phyloP scores from a whole-genome alignment of 2,888 invertebrate species.

The Caenorhabditis imperialis region DNA sequence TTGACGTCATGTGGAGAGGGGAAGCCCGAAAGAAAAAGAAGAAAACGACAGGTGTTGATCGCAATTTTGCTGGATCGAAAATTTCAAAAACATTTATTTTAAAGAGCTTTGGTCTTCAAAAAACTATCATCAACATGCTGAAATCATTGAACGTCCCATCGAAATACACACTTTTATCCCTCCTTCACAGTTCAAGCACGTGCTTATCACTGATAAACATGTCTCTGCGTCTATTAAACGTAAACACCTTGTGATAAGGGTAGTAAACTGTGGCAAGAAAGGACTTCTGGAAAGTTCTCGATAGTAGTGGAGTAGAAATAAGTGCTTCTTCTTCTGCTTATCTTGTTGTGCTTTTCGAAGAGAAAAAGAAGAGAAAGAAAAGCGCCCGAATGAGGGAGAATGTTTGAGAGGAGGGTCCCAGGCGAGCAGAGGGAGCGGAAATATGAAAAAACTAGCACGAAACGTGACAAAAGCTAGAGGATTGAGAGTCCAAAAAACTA shows the following conservation, averaged over 20 bases:
- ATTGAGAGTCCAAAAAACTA: too few species aligned
- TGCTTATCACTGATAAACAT: slow-evolving; percentile 19
- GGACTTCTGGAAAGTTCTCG: too few species aligned
- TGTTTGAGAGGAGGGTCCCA: not conserved
- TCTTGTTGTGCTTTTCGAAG: not conserved
- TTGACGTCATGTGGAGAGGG: slow-evolving; percentile 17
- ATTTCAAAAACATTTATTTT: too few species aligned
- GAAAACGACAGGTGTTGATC: not conserved
- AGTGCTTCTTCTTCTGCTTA: too few species aligned
- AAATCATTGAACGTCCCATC: not conserved
- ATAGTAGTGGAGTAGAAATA: too few species aligned
- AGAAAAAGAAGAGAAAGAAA: not conserved
- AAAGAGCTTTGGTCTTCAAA: too few species aligned
- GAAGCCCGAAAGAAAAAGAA: not conserved
- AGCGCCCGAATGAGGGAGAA: not conserved
- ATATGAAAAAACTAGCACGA: slow-evolving; percentile 38
- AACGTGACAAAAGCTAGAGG: slow-evolving; percentile 35
- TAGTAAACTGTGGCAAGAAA: too few species aligned
- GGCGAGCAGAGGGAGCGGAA: slow-evolving; percentile 8
- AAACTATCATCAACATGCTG: slow-evolving; percentile 13
- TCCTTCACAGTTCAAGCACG: slow-evolving; percentile 23
- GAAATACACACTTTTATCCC: slow-evolving; percentile 4
- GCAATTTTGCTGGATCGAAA: too few species aligned
- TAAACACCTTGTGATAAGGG: too few species aligned
- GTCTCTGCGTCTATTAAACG: too few species aligned